phyloP scores from a whole-genome alignment of 2,888 invertebrate genomes.

The Brachyopa scutellaris region DNA sequence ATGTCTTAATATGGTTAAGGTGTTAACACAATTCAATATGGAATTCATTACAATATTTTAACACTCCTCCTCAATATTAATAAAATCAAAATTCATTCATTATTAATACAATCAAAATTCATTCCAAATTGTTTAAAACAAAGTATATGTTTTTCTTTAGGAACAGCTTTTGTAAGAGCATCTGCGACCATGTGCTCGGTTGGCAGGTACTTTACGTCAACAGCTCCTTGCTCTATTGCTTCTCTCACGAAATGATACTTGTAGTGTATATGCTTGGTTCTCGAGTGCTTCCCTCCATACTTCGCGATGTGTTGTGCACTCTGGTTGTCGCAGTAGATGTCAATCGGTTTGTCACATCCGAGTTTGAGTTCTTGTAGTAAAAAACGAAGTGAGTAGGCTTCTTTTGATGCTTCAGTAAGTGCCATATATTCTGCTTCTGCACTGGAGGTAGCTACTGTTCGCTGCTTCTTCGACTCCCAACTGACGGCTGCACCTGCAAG shows the following conservation, averaged over 20 bases:
- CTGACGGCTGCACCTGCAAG: neutral
- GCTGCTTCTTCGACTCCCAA: neutral
- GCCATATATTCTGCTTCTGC: neutral
- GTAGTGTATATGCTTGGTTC: too few relatives aligned
- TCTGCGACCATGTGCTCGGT: neutral
- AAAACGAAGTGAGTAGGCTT: neutral
- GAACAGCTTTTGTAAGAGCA: constrained; percentile 2
- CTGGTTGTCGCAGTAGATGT: constrained; percentile 5
- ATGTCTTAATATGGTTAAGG: too few relatives aligned
- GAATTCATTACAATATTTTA: too few relatives aligned
- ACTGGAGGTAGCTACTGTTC: neutral
- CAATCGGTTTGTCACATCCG: neutral
- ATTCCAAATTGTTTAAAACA: constrained; percentile 7
- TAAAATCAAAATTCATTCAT: too few relatives aligned
- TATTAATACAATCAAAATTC: too few relatives aligned
- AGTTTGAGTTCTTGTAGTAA: too few relatives aligned
- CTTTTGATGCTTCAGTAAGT: neutral
- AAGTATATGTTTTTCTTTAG: neutral
- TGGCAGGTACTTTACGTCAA: neutral
- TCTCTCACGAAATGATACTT: neutral
- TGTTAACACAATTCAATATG: too few relatives aligned
- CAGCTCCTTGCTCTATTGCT: neutral
- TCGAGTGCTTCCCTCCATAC: neutral
- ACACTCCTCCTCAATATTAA: too few relatives aligned
- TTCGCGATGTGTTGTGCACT: constrained; percentile 3